Conservation (phyloP, 1,140 invertebrate genomes). For the Achatina immaculata region DNA sequence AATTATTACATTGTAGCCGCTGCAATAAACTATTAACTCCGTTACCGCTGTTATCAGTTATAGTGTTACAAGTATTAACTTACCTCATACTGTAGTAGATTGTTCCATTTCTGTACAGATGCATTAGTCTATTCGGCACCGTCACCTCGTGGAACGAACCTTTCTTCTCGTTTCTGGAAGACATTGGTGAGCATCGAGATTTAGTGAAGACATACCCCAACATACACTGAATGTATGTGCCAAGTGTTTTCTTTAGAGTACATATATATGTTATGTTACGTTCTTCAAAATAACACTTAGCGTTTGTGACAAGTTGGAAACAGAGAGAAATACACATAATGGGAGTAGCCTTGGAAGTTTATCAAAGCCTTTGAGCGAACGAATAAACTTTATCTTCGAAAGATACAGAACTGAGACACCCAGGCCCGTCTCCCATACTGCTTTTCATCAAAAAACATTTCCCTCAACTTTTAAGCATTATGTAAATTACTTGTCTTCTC, state of each 20-base stretch:
- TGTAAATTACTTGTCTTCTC: no score
- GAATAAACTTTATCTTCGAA: no score
- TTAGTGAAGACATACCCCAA: background rate
- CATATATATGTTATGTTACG: background rate
- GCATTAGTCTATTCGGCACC: slow-evolving; percentile 79
- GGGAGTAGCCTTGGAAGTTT: no score
- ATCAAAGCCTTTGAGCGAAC: no score
- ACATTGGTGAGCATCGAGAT: no score
- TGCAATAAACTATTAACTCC: background rate
- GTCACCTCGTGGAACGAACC: slow-evolving; percentile 66
- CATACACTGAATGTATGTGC: background rate
- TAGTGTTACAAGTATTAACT: background rate
- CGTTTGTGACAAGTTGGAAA: no score
- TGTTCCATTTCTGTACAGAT: slow-evolving; percentile 77
- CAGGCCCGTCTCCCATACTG: no score
- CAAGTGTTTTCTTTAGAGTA: background rate
- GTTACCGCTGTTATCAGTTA: background rate
- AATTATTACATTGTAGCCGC: background rate
- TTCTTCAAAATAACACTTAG: background rate
- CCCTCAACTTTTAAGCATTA: no score
- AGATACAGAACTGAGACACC: no score
- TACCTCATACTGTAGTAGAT: slow-evolving; percentile 75
- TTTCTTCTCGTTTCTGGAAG: slow-evolving; percentile 80
- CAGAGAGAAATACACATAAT: no score
- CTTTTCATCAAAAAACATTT: no score